phyloP scores from a whole-genome alignment of 2,113 vertebrate species.

The Excalfactoria chinensis region DNA sequence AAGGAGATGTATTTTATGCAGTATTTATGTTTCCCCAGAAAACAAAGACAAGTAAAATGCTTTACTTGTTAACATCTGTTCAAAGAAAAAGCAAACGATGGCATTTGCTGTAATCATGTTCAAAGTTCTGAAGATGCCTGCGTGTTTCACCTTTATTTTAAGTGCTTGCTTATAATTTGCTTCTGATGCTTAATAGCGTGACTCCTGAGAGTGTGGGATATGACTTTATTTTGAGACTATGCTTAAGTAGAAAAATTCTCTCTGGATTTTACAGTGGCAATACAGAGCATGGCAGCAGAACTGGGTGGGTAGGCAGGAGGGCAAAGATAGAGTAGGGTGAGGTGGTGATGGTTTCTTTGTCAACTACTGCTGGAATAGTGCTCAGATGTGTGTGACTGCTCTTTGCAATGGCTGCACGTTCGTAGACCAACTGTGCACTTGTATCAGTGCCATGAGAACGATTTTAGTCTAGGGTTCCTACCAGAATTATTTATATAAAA shows the following conservation, averaged over 20 bases:
- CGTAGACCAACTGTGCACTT: slow-evolving; percentile 56
- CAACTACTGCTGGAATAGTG: slow-evolving; percentile 36
- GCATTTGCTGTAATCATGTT: slow-evolving; percentile 40
- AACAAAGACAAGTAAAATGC: slow-evolving; percentile 54
- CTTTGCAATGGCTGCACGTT: slow-evolving; percentile 25
- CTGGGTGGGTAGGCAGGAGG: slow-evolving; percentile 29
- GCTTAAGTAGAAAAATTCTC: background rate
- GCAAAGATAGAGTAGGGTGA: background rate
- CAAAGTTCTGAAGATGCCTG: slow-evolving; percentile 10
- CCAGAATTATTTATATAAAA: slow-evolving; percentile 65
- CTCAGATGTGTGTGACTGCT: slow-evolving; percentile 42
- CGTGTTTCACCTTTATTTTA: slow-evolving; percentile 1
- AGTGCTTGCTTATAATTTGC: slow-evolving; percentile 26
- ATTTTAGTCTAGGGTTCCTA: slow-evolving; percentile 51
- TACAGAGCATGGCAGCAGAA: background rate
- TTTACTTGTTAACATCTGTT: slow-evolving; percentile 48
- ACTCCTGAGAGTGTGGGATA: background rate
- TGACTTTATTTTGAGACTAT: background rate
- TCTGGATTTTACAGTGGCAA: background rate
- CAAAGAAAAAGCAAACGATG: background rate
- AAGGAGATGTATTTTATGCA: slow-evolving; percentile 45
- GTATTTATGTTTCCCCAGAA: slow-evolving; percentile 64
- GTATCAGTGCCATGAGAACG: slow-evolving; percentile 52
- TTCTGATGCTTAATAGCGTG: slow-evolving; percentile 12
- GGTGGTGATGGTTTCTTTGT: slow-evolving; percentile 47